These are phyloP conservation scores for Graphium colonna DNA, from an alignment of 2,888 invertebrate species.

Conservation along the genomic window DNA sequence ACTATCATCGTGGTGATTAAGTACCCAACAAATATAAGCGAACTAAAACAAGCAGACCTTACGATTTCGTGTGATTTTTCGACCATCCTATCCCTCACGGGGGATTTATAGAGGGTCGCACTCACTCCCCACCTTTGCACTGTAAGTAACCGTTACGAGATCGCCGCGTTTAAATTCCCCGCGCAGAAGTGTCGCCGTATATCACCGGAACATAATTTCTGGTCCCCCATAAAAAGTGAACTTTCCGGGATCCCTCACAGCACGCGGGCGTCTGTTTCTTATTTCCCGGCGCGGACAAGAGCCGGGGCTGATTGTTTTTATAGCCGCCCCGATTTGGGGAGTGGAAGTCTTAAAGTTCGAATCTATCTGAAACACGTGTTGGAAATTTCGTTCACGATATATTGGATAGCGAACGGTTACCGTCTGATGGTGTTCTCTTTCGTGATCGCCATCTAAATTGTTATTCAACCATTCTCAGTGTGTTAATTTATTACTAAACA, in stretches of 20 bases:
- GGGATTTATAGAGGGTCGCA: slow-evolving; percentile 74
- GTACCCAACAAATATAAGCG: background rate
- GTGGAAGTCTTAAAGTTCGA: slow-evolving; percentile 51
- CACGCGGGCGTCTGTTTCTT: slow-evolving; percentile 63
- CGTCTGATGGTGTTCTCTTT: background rate
- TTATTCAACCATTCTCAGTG: no score
- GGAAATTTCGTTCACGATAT: slow-evolving; percentile 33
- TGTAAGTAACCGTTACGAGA: slow-evolving; percentile 68
- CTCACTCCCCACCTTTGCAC: slow-evolving; percentile 52
- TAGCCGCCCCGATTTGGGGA: slow-evolving; percentile 45
- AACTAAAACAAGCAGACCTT: slow-evolving; percentile 16
- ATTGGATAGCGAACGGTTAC: slow-evolving; percentile 2
- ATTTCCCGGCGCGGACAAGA: slow-evolving; percentile 51
- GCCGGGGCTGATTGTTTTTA: slow-evolving; percentile 73
- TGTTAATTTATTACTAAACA: no score
- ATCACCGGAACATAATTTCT: slow-evolving; percentile 70
- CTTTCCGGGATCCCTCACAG: slow-evolving; percentile 47
- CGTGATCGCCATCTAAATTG: no score
- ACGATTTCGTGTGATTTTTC: slow-evolving; percentile 49
- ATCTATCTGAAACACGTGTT: slow-evolving; percentile 61
- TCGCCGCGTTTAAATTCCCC: slow-evolving; percentile 71
- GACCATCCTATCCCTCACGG: slow-evolving; percentile 57
- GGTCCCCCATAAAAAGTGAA: slow-evolving; percentile 69
- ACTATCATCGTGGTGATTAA: no score
- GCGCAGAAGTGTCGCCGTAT: slow-evolving; percentile 68